phyloP scores from a whole-genome alignment of 53 echinoderm and acorn worm species.

The Mesocentrotus franciscanus region DNA sequence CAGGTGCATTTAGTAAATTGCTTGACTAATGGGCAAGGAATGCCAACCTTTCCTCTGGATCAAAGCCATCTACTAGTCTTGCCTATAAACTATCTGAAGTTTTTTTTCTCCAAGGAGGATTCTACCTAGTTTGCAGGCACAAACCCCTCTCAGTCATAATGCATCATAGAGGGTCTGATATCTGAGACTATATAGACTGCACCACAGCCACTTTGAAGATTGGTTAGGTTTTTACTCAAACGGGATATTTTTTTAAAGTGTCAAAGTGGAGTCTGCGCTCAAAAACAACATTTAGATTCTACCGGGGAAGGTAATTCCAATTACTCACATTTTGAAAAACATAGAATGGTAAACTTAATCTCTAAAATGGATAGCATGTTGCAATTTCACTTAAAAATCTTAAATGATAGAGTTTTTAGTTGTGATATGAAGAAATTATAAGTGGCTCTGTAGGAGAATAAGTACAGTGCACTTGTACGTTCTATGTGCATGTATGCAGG shows the following conservation, averaged over 20 bases:
- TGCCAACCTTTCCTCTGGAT: constrained; percentile 35
- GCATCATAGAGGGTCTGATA: no score
- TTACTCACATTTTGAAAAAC: background rate
- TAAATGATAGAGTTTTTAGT: background rate
- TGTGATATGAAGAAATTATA: background rate
- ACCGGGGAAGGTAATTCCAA: background rate
- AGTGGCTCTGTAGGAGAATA: background rate
- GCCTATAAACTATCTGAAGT: background rate
- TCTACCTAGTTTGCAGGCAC: no score
- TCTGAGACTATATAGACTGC: no score
- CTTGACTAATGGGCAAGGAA: constrained; percentile 58
- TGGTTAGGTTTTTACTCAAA: no score
- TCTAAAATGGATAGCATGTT: background rate
- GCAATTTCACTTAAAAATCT: background rate
- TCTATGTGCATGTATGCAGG: background rate
- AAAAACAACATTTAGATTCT: background rate
- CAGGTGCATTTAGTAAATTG: constrained; percentile 59
- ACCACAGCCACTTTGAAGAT: no score
- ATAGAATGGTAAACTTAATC: background rate
- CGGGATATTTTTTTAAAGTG: no score
- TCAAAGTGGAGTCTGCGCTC: no score
- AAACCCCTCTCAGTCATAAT: no score
- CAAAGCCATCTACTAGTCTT: constrained; percentile 3
- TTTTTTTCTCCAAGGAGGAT: background rate
- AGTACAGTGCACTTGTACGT: background rate